Conservation (phyloP, 1,140 invertebrate genomes). For the Antheraea pernyi region DNA sequence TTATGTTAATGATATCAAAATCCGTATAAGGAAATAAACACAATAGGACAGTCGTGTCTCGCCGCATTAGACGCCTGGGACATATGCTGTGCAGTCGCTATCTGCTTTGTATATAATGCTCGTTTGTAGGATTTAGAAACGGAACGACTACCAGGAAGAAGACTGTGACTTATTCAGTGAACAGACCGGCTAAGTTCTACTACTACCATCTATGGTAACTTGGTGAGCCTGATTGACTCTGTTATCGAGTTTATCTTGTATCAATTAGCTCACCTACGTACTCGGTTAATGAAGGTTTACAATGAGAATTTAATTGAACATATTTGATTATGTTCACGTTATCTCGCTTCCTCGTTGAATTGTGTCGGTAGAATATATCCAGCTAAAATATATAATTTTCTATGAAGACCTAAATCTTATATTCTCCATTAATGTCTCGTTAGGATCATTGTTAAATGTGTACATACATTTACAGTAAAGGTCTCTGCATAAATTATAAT, state of each 20-base stretch:
- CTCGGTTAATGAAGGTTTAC: constrained; percentile 24
- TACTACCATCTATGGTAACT: constrained; percentile 49
- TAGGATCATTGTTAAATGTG: constrained; percentile 32
- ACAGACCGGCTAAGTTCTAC: constrained; percentile 42
- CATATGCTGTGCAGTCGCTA: constrained; percentile 53
- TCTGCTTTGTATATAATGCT: constrained; percentile 69
- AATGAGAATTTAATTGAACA: background rate
- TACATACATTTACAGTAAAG: background rate
- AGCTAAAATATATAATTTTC: too few species aligned
- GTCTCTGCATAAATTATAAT: background rate
- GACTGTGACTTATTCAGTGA: constrained; percentile 49
- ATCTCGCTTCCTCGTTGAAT: background rate
- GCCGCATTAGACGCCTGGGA: constrained; percentile 56
- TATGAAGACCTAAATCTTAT: background rate
- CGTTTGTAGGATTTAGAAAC: constrained; percentile 59
- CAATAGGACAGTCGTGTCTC: constrained; percentile 68
- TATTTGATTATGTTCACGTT: background rate
- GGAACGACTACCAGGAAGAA: constrained; percentile 51
- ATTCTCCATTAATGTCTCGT: constrained; percentile 32
- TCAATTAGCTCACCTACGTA: constrained; percentile 36
- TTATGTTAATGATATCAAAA: constrained; percentile 71
- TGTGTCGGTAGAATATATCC: too few species aligned
- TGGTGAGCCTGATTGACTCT: constrained; percentile 54
- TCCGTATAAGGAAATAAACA: constrained; percentile 66
- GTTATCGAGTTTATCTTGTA: constrained; percentile 41